phyloP scores from a whole-genome alignment of 2,888 invertebrate genomes.

The Strigamia maritima region DNA sequence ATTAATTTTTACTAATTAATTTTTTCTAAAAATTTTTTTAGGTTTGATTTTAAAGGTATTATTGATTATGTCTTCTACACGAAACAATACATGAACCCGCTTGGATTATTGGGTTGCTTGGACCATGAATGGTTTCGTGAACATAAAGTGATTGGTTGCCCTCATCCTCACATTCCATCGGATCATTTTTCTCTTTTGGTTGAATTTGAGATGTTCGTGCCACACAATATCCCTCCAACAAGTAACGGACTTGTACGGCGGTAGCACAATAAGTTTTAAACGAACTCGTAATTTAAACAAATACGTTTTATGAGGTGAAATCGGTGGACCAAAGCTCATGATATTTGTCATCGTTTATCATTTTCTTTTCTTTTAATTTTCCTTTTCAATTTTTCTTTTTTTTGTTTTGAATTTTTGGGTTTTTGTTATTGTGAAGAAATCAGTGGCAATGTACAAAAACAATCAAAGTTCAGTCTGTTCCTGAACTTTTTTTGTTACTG shows the following conservation, averaged over 20 bases:
- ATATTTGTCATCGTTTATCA: not conserved
- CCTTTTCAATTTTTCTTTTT: not conserved
- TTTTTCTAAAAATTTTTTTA: slow-evolving; percentile 56
- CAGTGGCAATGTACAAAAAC: slow-evolving; percentile 19
- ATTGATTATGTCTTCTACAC: slow-evolving; percentile 99
- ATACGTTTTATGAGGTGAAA: not conserved
- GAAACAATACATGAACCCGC: slow-evolving; percentile 88
- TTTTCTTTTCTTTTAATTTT: not conserved
- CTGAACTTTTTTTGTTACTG: not conserved
- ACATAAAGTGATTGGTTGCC: slow-evolving; percentile 96
- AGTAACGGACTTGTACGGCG: slow-evolving; percentile 42
- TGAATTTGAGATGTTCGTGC: slow-evolving; percentile 75
- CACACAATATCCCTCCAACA: slow-evolving; percentile 11
- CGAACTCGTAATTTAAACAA: not conserved
- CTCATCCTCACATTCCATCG: slow-evolving; percentile 95
- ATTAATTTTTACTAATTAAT: not conserved
- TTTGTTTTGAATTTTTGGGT: not conserved
- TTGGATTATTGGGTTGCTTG: slow-evolving; percentile 90
- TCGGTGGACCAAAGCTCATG: slow-evolving; percentile 13
- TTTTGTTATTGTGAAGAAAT: not conserved
- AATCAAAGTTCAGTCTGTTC: not conserved
- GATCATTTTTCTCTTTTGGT: slow-evolving; percentile 91
- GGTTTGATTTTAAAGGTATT: slow-evolving; percentile 98
- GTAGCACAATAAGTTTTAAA: slow-evolving; percentile 38
- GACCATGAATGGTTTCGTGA: slow-evolving; percentile 74